Evolutionary conservation across 2,113 vertebrate species (phyloP), one percentile per base, ranked within the genome.

Genomic region (Dinomys branickii): DNA sequence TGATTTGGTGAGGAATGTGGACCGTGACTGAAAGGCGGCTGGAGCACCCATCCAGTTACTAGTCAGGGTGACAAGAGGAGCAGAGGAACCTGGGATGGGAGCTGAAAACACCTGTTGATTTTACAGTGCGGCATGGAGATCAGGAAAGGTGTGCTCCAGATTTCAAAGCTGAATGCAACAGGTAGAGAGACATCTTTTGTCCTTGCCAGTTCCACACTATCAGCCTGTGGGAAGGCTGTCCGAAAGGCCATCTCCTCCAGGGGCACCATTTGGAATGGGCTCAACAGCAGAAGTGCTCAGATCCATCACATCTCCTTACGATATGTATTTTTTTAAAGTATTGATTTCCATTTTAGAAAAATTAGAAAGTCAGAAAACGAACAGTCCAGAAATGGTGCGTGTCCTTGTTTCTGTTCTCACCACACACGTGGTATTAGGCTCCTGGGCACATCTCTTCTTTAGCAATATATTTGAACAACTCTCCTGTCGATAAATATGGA

Each of bases 271-370:
- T n/a, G 20, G 80, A 28, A 47, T 17, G 73, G 19, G 33, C 83
- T 58, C 38, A 7, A 33, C 3, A 24, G 44, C 35, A 85, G 41
- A 8, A 24, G 50, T 3, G 10, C 67, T 71, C 22, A 24, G 58
- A 69, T 61, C 35, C 35, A 59, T n/a, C 52, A 54, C 47, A n/a
- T 85, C 67, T 59, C 50, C 95, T 54, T 83, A 12, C 20, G 6
- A 26, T 28, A 6, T 52, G 30, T 78, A 58, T 75, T 84, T 92
- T 92, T 71, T 44, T 9, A 12, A 63, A 65, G 61, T 52, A 87
- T 94, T 85, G 85, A 63, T 69, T 93, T 96, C 95, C 59, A 41
- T 80, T 85, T 91, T 73, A 88, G 65, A 85, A 77, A 77, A 93
- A 50, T 54, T 63, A 89, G 73, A 89, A 85, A 81, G 71, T 90